A percentile compares a stretch with the other conserved stretches of the same genome.
These are phyloP conservation scores for Megaptera novaeangliae DNA, from an alignment of 2,113 vertebrate species.

Conservation along the genomic window DNA sequence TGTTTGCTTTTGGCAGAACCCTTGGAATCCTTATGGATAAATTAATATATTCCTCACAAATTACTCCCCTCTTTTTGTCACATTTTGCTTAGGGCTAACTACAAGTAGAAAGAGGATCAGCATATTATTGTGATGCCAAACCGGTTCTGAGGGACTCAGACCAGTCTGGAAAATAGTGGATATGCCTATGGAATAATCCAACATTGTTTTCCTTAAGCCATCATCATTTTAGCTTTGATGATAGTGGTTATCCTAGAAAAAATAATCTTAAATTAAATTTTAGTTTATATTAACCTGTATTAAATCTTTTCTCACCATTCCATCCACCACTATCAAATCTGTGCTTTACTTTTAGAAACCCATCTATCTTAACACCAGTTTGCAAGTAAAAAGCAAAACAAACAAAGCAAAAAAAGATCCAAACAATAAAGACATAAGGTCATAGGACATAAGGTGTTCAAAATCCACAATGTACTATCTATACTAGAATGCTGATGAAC, in stretches of 20 bases:
- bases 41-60: background rate
- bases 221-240: background rate
- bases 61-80: background rate
- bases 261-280: background rate
- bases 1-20: slow-evolving; percentile 45
- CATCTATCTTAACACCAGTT: slow-evolving; percentile 56
- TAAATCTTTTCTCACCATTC: background rate
- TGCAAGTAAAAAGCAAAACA: background rate
- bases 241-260: background rate
- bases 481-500: background rate
- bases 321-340: background rate
- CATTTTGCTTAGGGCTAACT: background rate
- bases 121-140: background rate
- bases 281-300: background rate
- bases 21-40: background rate
- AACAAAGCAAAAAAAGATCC: background rate
- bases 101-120: background rate
- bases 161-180: background rate
- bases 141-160: background rate
- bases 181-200: background rate
- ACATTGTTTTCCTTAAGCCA: background rate
- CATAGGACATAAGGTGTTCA: background rate
- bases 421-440: background rate
- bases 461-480: background rate
- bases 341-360: slow-evolving; percentile 24